Evolutionary conservation across 1,140 invertebrate genomes (phyloP), one percentile per base, ranked within the genome.

Genomic region (Drosophila sturtevanti): DNA sequence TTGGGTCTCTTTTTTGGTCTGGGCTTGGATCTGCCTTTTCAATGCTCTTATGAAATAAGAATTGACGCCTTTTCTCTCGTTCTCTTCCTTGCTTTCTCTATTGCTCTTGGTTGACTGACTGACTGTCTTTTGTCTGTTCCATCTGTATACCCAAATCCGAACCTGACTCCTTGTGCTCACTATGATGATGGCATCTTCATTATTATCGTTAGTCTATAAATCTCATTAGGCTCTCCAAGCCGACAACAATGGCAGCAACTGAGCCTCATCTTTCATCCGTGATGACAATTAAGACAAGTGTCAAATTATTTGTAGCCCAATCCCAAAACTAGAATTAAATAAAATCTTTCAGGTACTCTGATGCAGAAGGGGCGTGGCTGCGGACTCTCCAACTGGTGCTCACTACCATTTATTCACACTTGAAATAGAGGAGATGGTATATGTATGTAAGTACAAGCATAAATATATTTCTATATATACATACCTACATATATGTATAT

Each of bases 11-110:
- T 14, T 24, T 1, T 24, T n/a, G n/a, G n/a, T n/a, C 34, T 61
- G 37, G 31, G 18, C 11, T 48, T 21, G 44, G 5, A 41, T 54
- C 69, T 81, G 82, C 75, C 84, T 82, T 89, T 72, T 87, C 75
- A 79, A 86, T 87, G 82, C 75, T 89, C 77, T 87, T 87, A 89
- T 89, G 82, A 87, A 87, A 89, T 87, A 87, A 79, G 72, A 72
- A 89, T 89, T 79, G 67, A 87, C 82, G 82, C 82, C 84, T 86
- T 52, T 61, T 58, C 63, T 52, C 61, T 41, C 16, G 16, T 10
- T 18, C 41, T 4, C 81, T 87, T 44, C 52, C 44, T 58, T 24
- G 51, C 56, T 35, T 58, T 51, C 59, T 64, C 59, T 63, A 41
- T 44, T 68, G 18, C 7, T 21, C 9, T 6, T 48, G 41, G 18